Conservation (phyloP, 2,888 invertebrate species). For the Lepeophtheirus nordmannii region DNA sequence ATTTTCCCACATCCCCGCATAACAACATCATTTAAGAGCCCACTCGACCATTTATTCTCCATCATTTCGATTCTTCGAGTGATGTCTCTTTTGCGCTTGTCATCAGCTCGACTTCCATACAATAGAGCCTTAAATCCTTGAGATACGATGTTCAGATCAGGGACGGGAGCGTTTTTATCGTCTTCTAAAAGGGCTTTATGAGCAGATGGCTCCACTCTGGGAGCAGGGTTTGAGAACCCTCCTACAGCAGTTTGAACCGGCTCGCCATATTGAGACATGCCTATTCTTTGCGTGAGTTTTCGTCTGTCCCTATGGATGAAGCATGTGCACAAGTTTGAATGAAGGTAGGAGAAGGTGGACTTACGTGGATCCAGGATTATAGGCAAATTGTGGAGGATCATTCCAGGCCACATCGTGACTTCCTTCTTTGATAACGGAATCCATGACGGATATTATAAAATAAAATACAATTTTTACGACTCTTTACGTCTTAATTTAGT, state of each 20-base stretch:
- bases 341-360: too few relatives aligned
- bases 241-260: too few relatives aligned
- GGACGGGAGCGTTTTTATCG: not conserved
- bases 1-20: not conserved
- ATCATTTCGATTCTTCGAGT: not conserved
- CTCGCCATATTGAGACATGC: too few relatives aligned
- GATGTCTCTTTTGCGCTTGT: not conserved
- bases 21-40: not conserved
- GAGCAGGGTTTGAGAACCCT: too few relatives aligned
- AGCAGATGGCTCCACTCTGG: too few relatives aligned
- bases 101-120: not conserved
- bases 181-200: not conserved
- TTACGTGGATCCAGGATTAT: not conserved
- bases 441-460: not conserved
- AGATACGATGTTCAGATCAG: not conserved
- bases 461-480: not conserved
- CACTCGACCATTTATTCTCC: not conserved
- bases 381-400: slow-evolving; percentile 16
- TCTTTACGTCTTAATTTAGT: not conserved
- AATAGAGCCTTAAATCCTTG: not conserved
- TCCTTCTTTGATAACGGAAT: slow-evolving; percentile 4
- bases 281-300: too few relatives aligned
- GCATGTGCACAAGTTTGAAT: too few relatives aligned
- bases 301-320: too few relatives aligned
- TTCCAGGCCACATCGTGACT: slow-evolving; percentile 19